phyloP scores from a whole-genome alignment of 2,888 invertebrate genomes.

The Agrotis clavis region DNA sequence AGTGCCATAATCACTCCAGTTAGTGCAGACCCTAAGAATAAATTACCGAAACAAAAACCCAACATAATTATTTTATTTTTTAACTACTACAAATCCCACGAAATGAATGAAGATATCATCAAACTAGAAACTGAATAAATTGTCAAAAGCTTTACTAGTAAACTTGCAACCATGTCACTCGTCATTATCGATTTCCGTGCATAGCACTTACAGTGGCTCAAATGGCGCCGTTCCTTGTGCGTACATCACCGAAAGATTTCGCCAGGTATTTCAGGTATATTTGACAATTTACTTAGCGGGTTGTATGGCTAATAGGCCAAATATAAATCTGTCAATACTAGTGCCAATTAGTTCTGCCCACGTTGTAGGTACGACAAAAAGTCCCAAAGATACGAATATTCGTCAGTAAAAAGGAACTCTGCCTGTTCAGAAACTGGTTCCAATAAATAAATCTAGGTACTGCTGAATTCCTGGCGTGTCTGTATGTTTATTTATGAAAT shows the following conservation, averaged over 20 bases:
- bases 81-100: not conserved
- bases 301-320: slow-evolving; percentile 10
- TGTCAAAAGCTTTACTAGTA: slow-evolving; percentile 33
- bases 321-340: slow-evolving; percentile 7
- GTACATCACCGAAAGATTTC: slow-evolving; percentile 18
- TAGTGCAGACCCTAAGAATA: not conserved
- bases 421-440: slow-evolving; percentile 42
- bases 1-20: not conserved
- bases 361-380: slow-evolving; percentile 15
- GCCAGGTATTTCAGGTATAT: not conserved
- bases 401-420: slow-evolving; percentile 24
- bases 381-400: slow-evolving; percentile 16
- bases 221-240: slow-evolving; percentile 44
- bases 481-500: slow-evolving; percentile 43
- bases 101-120: not conserved
- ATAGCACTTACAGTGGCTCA: slow-evolving; percentile 40
- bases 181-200: slow-evolving; percentile 52
- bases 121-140: slow-evolving; percentile 12
- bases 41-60: not conserved
- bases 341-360: slow-evolving; percentile 2
- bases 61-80: not conserved
- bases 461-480: slow-evolving; percentile 40
- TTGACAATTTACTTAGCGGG: not conserved
- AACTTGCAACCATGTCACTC: slow-evolving; percentile 52
- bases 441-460: slow-evolving; percentile 53